Evolutionary conservation across 2,888 invertebrate species (phyloP).

Genomic region (Pyralis farinalis): DNA sequence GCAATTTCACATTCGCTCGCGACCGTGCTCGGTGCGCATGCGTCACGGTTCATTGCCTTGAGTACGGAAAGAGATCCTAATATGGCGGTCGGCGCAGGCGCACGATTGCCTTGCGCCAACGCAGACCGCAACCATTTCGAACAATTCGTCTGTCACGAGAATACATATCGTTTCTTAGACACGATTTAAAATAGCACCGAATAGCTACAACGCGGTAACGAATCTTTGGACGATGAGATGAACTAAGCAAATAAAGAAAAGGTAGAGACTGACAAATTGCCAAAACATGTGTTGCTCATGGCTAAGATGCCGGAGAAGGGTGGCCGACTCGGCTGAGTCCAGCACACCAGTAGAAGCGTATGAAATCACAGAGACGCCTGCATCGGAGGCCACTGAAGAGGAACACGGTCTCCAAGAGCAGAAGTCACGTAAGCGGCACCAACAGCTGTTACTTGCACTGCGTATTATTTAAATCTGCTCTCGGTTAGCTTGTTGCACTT

Average conservation of each 20-base stretch:
- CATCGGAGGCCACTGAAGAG: constrained; percentile 33
- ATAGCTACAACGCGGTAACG: neutral
- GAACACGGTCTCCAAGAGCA: constrained; percentile 19
- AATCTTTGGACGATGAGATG: neutral
- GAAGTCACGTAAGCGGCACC: constrained; percentile 58
- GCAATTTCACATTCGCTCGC: constrained; percentile 32
- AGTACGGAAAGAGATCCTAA: constrained; percentile 73
- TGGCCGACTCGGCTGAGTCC: constrained; percentile 55
- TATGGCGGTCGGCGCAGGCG: constrained; percentile 59
- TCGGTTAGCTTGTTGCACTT: constrained; percentile 46
- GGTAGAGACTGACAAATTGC: constrained; percentile 34
- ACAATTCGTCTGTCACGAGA: constrained; percentile 49
- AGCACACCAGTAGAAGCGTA: constrained; percentile 51
- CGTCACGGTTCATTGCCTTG: constrained; percentile 79
- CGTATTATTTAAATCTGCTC: constrained; percentile 17
- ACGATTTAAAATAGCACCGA: too few species aligned
- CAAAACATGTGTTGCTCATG: constrained; percentile 74
- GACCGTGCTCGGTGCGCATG: constrained; percentile 41
- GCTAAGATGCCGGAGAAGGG: constrained; percentile 63
- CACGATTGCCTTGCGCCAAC: constrained; percentile 72
- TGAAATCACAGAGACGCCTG: constrained; percentile 38
- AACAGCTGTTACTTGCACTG: constrained; percentile 23
- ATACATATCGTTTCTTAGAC: constrained; percentile 35
- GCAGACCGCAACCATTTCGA: constrained; percentile 56
- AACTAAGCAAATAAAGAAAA: constrained; percentile 19